phyloP scores from a whole-genome alignment of 2,113 vertebrate species.

The rabbit (Oryctolagus cuniculus) region DNA sequence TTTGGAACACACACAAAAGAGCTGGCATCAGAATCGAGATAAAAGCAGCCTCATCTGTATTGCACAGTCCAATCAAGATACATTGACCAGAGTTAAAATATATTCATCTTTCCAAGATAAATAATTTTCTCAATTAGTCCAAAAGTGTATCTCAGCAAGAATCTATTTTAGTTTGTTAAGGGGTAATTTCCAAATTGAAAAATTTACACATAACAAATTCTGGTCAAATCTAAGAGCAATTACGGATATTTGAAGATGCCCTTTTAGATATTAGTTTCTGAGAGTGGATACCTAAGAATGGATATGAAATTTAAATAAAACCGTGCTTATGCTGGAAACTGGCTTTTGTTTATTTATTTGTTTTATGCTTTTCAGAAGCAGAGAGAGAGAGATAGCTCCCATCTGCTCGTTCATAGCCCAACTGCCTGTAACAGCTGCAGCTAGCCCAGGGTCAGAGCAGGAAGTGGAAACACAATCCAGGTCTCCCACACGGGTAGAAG shows the following conservation, averaged over 20 bases:
- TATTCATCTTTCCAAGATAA: not conserved
- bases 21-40: not conserved
- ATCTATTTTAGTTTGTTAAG: not conserved
- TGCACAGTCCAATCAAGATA: not conserved
- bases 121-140: slow-evolving; percentile 26
- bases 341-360: no score
- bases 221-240: not conserved
- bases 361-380: no score
- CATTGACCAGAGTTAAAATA: not conserved
- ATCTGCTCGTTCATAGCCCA: no score
- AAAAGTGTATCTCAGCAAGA: not conserved
- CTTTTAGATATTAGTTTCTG: slow-evolving; percentile 18
- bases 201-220: not conserved
- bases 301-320: not conserved
- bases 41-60: not conserved
- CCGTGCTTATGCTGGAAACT: not conserved
- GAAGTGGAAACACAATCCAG: no score
- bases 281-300: not conserved
- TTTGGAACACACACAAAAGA: not conserved
- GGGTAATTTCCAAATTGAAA: slow-evolving; percentile 9
- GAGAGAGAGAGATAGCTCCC: no score
- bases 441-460: no score
- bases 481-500: no score
- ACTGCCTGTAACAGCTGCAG: no score
- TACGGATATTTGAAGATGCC: slow-evolving; percentile 4